phyloP scores from a whole-genome alignment of 2,113 vertebrate genomes.

The Corythaeola cristata region DNA sequence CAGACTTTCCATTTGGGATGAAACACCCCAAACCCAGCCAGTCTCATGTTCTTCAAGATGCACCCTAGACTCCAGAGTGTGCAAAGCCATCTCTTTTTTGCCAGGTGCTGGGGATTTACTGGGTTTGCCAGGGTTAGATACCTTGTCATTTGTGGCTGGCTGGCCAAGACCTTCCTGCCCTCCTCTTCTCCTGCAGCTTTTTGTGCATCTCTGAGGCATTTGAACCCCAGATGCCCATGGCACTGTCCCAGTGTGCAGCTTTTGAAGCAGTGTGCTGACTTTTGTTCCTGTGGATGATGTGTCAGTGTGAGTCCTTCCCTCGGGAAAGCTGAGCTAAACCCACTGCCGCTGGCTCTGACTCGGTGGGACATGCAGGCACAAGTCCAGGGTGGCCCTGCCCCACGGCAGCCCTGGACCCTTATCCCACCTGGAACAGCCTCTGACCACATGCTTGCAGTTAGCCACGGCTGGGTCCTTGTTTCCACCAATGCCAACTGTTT shows the following conservation, averaged over 20 bases:
- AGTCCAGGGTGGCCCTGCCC: too few species aligned
- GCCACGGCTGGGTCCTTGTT: rapidly evolving
- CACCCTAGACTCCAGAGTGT: not conserved
- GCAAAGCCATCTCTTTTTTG: not conserved
- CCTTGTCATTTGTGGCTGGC: rapidly evolving
- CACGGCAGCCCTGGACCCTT: not conserved
- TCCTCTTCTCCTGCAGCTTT: not conserved
- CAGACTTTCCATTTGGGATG: not conserved
- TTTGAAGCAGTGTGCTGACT: not conserved
- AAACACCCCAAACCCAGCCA: not conserved
- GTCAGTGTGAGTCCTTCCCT: not conserved
- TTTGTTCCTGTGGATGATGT: not conserved
- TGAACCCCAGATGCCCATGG: not conserved
- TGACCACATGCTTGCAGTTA: not conserved
- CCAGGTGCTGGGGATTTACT: not conserved
- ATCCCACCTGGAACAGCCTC: not conserved
- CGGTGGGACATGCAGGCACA: not conserved
- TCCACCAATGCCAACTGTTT: not conserved
- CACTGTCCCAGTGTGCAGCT: rapidly evolving
- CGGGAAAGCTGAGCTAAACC: not conserved
- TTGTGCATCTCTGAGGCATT: not conserved
- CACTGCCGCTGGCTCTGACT: rapidly evolving
- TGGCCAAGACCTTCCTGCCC: not conserved
- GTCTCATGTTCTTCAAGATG: not conserved
- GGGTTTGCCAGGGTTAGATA: not conserved